A percentile compares a stretch with the other conserved stretches of the same genome.
phyloP scores from a whole-genome alignment of 35 echinoderm and acorn worm genomes.

The Lytechinus variegatus region DNA sequence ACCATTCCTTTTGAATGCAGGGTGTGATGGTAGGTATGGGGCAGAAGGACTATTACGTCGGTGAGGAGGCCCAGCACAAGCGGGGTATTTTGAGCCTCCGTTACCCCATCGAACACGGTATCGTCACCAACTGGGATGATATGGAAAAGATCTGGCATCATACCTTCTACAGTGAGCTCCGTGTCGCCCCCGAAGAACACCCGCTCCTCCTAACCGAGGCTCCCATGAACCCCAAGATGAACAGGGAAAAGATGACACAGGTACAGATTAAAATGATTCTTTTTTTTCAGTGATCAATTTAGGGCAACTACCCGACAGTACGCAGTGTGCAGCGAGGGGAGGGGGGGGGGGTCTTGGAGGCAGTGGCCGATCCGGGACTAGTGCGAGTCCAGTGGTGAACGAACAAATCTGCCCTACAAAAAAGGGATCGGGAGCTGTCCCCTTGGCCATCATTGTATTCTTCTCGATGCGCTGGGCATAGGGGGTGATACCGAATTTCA shows the following conservation, averaged over 20 bases:
- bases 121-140: slow-evolving; percentile 92
- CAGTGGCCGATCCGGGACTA: too few species aligned
- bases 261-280: neutral
- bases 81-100: slow-evolving; percentile 79
- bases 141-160: slow-evolving; percentile 87
- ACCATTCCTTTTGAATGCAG: neutral
- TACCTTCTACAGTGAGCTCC: slow-evolving; percentile 24
- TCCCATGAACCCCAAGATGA: slow-evolving; percentile 73
- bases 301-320: too few species aligned
- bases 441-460: too few species aligned
- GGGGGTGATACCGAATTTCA: too few species aligned
- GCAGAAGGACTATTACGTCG: slow-evolving; percentile 47
- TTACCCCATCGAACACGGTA: slow-evolving; percentile 89
- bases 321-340: too few species aligned
- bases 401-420: too few species aligned
- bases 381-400: too few species aligned
- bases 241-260: slow-evolving; percentile 86
- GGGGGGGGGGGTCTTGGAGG: too few species aligned
- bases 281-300: too few species aligned
- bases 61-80: slow-evolving; percentile 85
- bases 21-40: slow-evolving; percentile 50
- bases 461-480: too few species aligned
- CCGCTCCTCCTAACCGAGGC: slow-evolving; percentile 68
- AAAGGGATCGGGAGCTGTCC: too few species aligned
- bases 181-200: slow-evolving; percentile 76